phyloP scores from a whole-genome alignment of 2,888 invertebrate genomes.

The Willowsia nigromaculata region DNA sequence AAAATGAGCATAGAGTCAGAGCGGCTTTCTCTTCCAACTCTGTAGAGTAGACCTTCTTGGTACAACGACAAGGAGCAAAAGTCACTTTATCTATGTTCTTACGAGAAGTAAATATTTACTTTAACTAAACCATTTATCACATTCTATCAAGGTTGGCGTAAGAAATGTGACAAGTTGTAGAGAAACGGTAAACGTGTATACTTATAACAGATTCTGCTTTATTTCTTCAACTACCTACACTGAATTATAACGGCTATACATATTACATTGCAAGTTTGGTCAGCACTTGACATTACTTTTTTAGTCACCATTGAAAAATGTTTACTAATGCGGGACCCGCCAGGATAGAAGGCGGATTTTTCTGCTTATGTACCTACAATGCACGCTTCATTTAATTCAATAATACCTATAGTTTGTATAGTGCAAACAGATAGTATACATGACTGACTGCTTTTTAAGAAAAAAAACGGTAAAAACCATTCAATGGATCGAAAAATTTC shows the following conservation, averaged over 20 bases:
- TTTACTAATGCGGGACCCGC: not conserved
- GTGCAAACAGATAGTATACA: not conserved
- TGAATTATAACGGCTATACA: not conserved
- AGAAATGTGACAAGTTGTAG: constrained; percentile 7
- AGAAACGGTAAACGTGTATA: not conserved
- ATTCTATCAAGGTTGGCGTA: constrained; percentile 45
- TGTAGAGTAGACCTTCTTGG: not conserved
- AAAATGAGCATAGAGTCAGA: constrained; percentile 5
- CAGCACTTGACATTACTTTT: constrained; percentile 15
- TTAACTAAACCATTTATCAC: constrained; percentile 51
- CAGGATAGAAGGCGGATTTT: not conserved
- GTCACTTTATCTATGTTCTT: not conserved
- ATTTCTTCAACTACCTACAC: not conserved
- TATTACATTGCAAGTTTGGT: too few relatives aligned
- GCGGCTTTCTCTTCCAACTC: not conserved
- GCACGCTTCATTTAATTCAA: not conserved
- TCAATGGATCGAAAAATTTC: not conserved
- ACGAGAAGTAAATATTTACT: constrained; percentile 44
- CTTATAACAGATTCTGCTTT: not conserved
- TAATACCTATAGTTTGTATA: not conserved
- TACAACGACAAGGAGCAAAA: not conserved
- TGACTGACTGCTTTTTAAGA: not conserved
- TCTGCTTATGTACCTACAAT: not conserved
- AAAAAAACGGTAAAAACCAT: not conserved
- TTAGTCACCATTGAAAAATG: constrained; percentile 8